Base-by-base conservation (phyloP, 2,113 vertebrate species). In the Lanius ludovicianus region DNA sequence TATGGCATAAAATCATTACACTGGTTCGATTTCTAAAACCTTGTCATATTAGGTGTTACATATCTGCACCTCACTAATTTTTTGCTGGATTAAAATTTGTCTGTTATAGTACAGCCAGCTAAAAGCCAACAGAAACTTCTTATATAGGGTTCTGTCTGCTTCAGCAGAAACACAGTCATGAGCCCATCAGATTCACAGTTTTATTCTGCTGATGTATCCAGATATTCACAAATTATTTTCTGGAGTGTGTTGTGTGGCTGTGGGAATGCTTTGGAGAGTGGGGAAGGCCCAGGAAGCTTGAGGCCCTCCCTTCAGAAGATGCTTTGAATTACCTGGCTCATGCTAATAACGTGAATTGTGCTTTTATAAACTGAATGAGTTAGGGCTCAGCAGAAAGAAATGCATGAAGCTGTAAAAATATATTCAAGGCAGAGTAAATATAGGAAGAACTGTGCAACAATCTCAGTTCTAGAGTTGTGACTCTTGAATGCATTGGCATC, bases 161-260 rank as follows among this genome's bases (percentile, higher is more conserved):
- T 64, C 65, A 49, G 37, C 7, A 64, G 65, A 35, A 60, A 64
- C 4, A 17, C 21, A 27, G 20, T 53, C 22, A 8, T 3, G n/a
- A n/a, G 37, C 65, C 31, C 37, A 27, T 53, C 67, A 33, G 41
- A 79, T 68, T 41, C 53, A 41, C 19, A 1, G 30, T 12, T 28
- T 79, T n/a, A 6, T 79, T 21, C 10, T 0, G 0, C 24, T 52
- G 31, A 6, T 46, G 50, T 28, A 53, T 44, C 13, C 67, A 56
- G 11, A 20, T 8, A 4, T 31, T 68, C 27, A 17, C 30, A 37
- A 16, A 76, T 14, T 37, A 49, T 56, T 53, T 42, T 46, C 35
- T 35, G 47, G 19, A 4, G 2, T 42, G n/a, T 15, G 4, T 41
- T 37, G 22, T 3, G 0, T n/a, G 50, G 17, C 12, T 6, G 0